Percentiles rank a stretch among this genome's conserved stretches.
Conservation (phyloP, 1,140 invertebrate genomes). For the Leptonema lineaticorne region DNA sequence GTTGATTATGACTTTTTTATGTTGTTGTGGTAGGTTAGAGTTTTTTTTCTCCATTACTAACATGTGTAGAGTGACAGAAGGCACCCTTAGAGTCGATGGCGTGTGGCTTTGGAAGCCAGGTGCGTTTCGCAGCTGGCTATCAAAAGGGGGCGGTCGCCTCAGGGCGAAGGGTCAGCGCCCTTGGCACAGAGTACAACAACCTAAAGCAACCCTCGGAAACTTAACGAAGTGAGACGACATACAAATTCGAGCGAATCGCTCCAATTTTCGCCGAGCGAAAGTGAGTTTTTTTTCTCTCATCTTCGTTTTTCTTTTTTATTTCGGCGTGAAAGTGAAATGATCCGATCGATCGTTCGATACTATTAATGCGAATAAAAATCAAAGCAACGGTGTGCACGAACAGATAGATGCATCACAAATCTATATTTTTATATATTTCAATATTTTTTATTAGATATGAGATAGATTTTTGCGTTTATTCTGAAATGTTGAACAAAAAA, state of each 20-base stretch:
- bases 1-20: not conserved
- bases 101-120: constrained; percentile 18
- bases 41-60: not conserved
- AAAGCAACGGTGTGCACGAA: no score
- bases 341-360: not conserved
- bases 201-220: not conserved
- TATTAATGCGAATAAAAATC: not conserved
- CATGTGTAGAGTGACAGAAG: not conserved
- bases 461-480: not conserved
- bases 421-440: no score
- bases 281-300: no score
- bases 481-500: not conserved
- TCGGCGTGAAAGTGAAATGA: constrained; percentile 33
- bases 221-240: not conserved
- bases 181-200: constrained; percentile 1
- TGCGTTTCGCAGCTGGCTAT: not conserved
- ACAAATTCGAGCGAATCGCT: constrained; percentile 29
- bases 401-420: no score
- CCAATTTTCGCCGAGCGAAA: constrained; percentile 34
- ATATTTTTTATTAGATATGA: not conserved
- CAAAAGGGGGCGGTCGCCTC: constrained; percentile 5
- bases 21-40: not conserved
- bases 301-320: no score
- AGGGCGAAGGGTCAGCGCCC: not conserved
- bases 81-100: constrained; percentile 1